phyloP scores from a whole-genome alignment of 2,888 invertebrate species.

The Dimorphilus gyrociliatus region DNA sequence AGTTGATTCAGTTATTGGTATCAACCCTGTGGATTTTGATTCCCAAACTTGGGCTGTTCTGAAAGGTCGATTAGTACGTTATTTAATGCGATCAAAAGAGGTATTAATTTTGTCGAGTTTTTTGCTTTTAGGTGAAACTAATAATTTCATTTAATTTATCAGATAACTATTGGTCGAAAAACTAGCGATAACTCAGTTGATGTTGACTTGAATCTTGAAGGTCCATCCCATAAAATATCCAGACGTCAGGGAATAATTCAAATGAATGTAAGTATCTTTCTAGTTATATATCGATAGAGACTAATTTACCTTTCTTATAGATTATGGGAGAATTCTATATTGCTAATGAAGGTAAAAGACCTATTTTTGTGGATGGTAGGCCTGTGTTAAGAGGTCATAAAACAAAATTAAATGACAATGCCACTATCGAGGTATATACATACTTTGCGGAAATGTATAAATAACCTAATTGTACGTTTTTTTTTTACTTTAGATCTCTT shows the following conservation, averaged over 20 bases:
- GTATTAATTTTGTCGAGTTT: too few relatives aligned
- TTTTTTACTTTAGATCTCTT: constrained; percentile 52
- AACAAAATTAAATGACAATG: constrained; percentile 75
- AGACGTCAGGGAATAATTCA: constrained; percentile 77
- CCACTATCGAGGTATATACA: constrained; percentile 64
- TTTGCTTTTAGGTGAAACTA: too few relatives aligned
- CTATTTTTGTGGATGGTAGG: constrained; percentile 81
- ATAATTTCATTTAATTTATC: constrained; percentile 4
- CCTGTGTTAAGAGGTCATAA: constrained; percentile 74
- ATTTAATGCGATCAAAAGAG: constrained; percentile 82
- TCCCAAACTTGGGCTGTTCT: constrained; percentile 81
- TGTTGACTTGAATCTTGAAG: constrained; percentile 79
- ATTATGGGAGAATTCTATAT: constrained; percentile 88
- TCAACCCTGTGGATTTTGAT: constrained; percentile 71
- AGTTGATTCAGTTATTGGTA: constrained; percentile 69
- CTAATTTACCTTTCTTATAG: too few relatives aligned
- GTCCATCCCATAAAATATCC: constrained; percentile 74
- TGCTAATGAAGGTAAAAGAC: constrained; percentile 81
- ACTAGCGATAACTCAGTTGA: constrained; percentile 76
- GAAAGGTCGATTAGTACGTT: constrained; percentile 73
- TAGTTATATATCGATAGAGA: too few relatives aligned
- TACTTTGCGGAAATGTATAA: too few relatives aligned
- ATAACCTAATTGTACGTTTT: too few relatives aligned
- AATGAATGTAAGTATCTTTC: too few relatives aligned
- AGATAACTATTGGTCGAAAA: constrained; percentile 78